Base-by-base conservation (phyloP, 53 echinoderm and acorn worm species). In the Patiria pectinifera region DNA sequence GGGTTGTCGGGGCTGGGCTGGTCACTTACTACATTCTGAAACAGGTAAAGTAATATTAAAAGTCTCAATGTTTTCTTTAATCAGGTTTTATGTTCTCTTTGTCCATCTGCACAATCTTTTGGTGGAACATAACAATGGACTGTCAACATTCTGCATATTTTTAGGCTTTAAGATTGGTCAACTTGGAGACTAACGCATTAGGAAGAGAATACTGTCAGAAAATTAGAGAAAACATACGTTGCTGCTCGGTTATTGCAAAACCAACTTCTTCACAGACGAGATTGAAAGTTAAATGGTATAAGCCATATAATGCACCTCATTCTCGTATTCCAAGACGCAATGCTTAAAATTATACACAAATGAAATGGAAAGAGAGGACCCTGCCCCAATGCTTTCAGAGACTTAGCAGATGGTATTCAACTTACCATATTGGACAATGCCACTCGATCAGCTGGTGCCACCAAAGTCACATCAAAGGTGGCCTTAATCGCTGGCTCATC, bases 401-500 rank as follows among this genome's bases (percentile, higher is more conserved):
- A 6, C 74, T 24, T 74, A 0, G 22, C 22, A 74, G 69, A 60
- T 45, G 26, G 23, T 13, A 15, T 23, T 18, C 22, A 0, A 91
- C 93, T 93, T 79, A 97, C 98, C 98, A 97, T 97, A 82, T 97
- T 97, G 62, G 98, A 97, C 48, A 97, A 84, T 21, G 95, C 96
- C 24, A 95, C 94, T 74, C 94, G 92, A 71, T 94, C 93, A 62
- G 93, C 94, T 26, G 98, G 96, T 6, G 94, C 98, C 43, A 97
- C 94, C 44, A 97, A 69, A 7, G 96, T 97, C 71, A 97, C 95
- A 60, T 97, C 98, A 95, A 97, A 97, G 16, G 98, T 96, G 23
- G 98, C 98, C 61, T 97, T 97, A 49, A 97, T 82, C 0, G 98
- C 98, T 43, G 98, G 98, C 82, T 97, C 98, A 92, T 97, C 98